phyloP scores from a whole-genome alignment of 1,140 invertebrate species.

The Drosophila truncata region DNA sequence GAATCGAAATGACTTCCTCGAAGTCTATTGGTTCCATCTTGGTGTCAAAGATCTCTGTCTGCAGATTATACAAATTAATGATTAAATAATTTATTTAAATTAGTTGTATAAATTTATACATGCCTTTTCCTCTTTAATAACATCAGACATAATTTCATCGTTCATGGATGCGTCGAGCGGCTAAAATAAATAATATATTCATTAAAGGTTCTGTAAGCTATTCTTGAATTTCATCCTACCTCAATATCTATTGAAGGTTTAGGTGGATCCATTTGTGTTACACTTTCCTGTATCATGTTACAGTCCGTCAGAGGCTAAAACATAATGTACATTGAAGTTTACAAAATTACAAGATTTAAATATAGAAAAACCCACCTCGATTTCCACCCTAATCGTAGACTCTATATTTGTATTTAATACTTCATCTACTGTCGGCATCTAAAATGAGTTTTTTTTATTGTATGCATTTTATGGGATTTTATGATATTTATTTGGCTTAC shows the following conservation, averaged over 20 bases:
- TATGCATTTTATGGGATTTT: background rate
- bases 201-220: background rate
- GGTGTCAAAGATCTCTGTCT: background rate
- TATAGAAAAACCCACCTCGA: background rate
- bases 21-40: background rate
- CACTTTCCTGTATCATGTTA: background rate
- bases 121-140: background rate
- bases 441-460: background rate
- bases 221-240: background rate
- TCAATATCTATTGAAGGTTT: background rate
- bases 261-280: background rate
- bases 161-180: background rate
- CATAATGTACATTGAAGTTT: too few relatives aligned
- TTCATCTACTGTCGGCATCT: background rate
- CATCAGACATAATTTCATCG: slow-evolving; percentile 7
- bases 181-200: background rate
- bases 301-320: background rate
- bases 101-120: too few relatives aligned
- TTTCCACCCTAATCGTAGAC: background rate
- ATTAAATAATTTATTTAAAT: background rate
- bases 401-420: background rate
- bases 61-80: background rate
- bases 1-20: background rate
- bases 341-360: background rate
- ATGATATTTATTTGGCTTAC: background rate